Percentiles rank a stretch among this genome's conserved stretches.
These are phyloP conservation scores for Physella acuta DNA, from an alignment of 1,140 invertebrate genomes.

Conservation along the genomic window DNA sequence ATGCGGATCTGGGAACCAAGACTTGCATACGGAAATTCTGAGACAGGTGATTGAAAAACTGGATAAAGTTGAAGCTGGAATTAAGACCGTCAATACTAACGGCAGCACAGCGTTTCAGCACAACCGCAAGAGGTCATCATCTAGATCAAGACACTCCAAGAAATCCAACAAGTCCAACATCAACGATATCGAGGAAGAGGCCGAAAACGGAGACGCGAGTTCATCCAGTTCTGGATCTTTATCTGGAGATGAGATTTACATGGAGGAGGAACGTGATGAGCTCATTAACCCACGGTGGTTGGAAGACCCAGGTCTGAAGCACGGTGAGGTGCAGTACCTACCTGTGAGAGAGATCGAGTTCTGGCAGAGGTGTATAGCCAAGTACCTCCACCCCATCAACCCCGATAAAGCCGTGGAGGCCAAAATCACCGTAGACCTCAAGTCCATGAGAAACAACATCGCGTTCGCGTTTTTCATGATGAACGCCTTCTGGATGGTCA, in stretches of 20 bases:
- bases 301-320: constrained; percentile 70
- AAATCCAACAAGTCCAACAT: constrained; percentile 31
- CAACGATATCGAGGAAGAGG: constrained; percentile 30
- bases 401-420: constrained; percentile 40
- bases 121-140: constrained; percentile 31
- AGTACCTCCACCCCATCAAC: constrained; percentile 46
- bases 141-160: constrained; percentile 34
- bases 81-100: constrained; percentile 27
- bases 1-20: constrained; percentile 27
- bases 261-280: constrained; percentile 37
- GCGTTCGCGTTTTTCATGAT: constrained; percentile 97
- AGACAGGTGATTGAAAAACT: constrained; percentile 40
- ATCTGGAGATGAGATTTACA: constrained; percentile 26
- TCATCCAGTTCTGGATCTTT: constrained; percentile 28
- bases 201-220: constrained; percentile 29
- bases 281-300: constrained; percentile 36
- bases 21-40: constrained; percentile 38
- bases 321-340: constrained; percentile 68
- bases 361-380: constrained; percentile 47
- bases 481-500: constrained; percentile 95
- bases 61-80: constrained; percentile 38
- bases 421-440: constrained; percentile 73
- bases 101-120: constrained; percentile 23
- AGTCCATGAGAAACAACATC: constrained; percentile 87
- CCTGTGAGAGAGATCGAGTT: constrained; percentile 42